Percentiles rank a stretch among this genome's conserved stretches.
These are phyloP conservation scores for Steatocranus sp. DNA, from an alignment of 2,797 vertebrate genomes.

Conservation along the genomic window DNA sequence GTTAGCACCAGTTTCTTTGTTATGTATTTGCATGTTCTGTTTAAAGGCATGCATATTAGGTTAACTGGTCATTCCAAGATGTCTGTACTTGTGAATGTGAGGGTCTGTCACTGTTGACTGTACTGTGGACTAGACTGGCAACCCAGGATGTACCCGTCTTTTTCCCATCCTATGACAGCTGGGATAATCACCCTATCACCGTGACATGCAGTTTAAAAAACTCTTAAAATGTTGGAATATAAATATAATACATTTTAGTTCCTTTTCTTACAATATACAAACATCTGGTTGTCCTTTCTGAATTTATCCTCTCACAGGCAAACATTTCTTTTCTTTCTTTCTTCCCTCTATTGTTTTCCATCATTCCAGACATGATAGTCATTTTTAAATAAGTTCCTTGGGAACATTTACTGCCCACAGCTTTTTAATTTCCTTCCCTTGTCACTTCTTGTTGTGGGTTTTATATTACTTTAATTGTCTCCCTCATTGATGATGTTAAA, in stretches of 20 bases:
- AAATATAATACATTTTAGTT: not conserved
- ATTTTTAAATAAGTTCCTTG: not conserved
- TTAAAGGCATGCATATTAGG: not conserved
- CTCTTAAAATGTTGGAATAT: not conserved
- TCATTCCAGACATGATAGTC: not conserved
- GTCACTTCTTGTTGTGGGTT: slow-evolving; percentile 44
- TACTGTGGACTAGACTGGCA: not conserved
- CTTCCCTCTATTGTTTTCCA: not conserved
- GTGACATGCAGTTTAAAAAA: rapidly evolving
- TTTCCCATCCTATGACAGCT: not conserved
- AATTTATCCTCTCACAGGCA: not conserved
- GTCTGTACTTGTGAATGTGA: not conserved
- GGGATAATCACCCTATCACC: not conserved
- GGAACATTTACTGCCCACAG: slow-evolving; percentile 13
- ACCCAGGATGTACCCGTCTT: not conserved
- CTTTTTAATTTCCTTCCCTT: slow-evolving; percentile 41
- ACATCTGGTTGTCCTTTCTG: not conserved
- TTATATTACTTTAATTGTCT: slow-evolving; percentile 39
- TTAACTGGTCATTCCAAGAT: not conserved
- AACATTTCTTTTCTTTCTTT: not conserved
- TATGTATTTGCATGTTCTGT: not conserved
- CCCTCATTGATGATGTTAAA: slow-evolving; percentile 38
- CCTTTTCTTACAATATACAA: not conserved
- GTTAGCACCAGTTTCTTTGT: not conserved
- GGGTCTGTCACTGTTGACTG: not conserved